Base-by-base conservation (phyloP, 2,797 vertebrate species). In the Catostomus latipinnis region DNA sequence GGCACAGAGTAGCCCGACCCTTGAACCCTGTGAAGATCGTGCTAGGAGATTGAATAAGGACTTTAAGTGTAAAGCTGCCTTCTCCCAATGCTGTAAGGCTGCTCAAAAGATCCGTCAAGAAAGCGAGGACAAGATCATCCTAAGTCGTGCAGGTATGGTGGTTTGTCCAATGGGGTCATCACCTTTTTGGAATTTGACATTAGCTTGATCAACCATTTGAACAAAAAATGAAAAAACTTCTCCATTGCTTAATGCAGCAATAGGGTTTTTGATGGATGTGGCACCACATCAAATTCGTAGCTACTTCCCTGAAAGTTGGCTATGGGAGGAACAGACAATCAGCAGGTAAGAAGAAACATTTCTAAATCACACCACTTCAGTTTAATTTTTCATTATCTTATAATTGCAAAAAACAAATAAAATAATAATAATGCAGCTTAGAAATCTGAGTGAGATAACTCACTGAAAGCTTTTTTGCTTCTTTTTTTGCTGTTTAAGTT, bases 261-360 rank as follows among this genome's bases (percentile, higher is more conserved):
- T 90, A 76, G 92, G 87, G 81, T 83, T 54, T 48, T 0, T 83
- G 48, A 85, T 94, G 67, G 92, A 95, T 58, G 14, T 86, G 65
- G 90, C 80, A 6, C 89, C 93, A 0, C 86, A 91, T 49, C 87
- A 94, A 78, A 90, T 97, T 78, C 94, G 97, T 16, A 98, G 96
- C 87, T 96, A 92, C 88, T 99, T 99, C 80, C 97, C 97, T 50
- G 97, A 99, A 87, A 97, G 96, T 78, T 99, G 97, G 97, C 82
- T 98, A 16, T 99, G 97, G 97, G 96, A 98, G 90, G 96, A 96
- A 83, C 93, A 96, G 50, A 87, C 76, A 54, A 84, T 93, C 52
- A 68, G 81, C 77, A 91, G 86, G 94, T 94, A 84, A 90, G 60
- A 45, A 60, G 48, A 69, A 74, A 34, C 34, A 34, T 68, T 46